Evolutionary conservation across 2,797 vertebrate species (phyloP), one percentile per base, ranked within the genome.

Genomic region (Philypnodon macrostomus): DNA sequence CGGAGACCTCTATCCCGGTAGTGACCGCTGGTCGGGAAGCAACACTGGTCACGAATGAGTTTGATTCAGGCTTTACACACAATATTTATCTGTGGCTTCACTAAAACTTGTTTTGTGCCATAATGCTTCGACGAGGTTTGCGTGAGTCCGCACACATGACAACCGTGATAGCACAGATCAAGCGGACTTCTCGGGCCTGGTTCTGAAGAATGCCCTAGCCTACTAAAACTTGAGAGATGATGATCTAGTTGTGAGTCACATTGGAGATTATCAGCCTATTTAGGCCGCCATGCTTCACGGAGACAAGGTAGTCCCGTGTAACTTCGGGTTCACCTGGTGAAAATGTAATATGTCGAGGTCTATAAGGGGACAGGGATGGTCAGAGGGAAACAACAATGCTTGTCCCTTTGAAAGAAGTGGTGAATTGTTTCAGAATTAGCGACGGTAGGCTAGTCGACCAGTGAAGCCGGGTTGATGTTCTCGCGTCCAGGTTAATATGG

Each of bases 261-360:
- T 58, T 13, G 70, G 74, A 77, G 77, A 82, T 81, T 78, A 77
- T 67, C 58, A 69, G 77, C 71, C 59, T 47, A 58, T 79, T 70
- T 75, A 84, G 83, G 81, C 84, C 83, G 83, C 80, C 81, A 80
- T 82, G 79, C 72, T 75, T 60, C 11, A 50, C 53, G 37, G 67
- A 53, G 63, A 67, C 47, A 68, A 77, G 67, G 70, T 79, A 85
- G 85, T 88, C 86, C 86, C 83, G 81, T 81, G 59, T 59, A 83
- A 88, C 83, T 87, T 87, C 42, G 73, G 73, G 69, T 83, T 85
- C 84, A 88, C 83, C 81, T 85, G 84, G 73, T 72, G n/a, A n/a
- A 77, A 57, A 40, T 45, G 26, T 30, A 67, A 71, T 57, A 65
- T 57, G 65, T 65, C 72, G 71, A 68, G 71, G 58, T 21, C 54